Conservation (phyloP, 1,140 invertebrate genomes). For the Propsilocerus akamusi region DNA sequence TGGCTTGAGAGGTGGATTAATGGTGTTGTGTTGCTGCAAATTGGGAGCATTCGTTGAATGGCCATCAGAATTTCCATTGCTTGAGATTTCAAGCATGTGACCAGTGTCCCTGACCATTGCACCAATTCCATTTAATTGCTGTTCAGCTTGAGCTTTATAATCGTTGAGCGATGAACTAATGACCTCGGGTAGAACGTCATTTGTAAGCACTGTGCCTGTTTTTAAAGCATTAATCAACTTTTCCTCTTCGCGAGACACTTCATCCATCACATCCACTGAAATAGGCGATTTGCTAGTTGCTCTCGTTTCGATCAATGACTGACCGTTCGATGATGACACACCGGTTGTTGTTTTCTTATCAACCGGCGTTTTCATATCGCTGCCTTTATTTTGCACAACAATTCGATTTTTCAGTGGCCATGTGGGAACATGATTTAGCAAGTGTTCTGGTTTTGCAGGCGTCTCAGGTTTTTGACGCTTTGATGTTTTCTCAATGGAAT, state of each 20-base stretch:
- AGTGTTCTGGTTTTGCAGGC: slow-evolving; percentile 14
- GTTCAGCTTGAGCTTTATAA: neutral
- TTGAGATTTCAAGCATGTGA: too few relatives aligned
- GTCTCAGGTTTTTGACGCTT: slow-evolving; percentile 11
- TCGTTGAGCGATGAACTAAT: slow-evolving; percentile 5
- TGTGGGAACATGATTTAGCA: slow-evolving; percentile 5
- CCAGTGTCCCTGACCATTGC: neutral
- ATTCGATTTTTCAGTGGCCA: slow-evolving; percentile 37
- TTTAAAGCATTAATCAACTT: slow-evolving; percentile 56
- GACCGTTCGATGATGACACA: neutral
- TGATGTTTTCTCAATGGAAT: slow-evolving; percentile 24
- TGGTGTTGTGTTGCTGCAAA: neutral
- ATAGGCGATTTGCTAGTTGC: slow-evolving; percentile 12
- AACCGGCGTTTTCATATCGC: neutral
- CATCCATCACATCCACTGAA: slow-evolving; percentile 30
- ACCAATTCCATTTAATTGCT: neutral
- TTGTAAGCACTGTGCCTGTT: slow-evolving; percentile 47
- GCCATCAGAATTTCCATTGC: neutral
- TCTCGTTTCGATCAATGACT: slow-evolving; percentile 12
- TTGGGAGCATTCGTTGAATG: neutral
- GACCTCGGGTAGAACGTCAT: slow-evolving; percentile 20
- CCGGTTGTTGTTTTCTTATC: slow-evolving; percentile 6
- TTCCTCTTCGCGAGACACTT: slow-evolving; percentile 61
- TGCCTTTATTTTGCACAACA: neutral
- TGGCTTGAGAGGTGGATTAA: neutral